These are phyloP conservation scores for Hetaerina titia DNA, from an alignment of 2,888 invertebrate genomes.

Conservation along the genomic window DNA sequence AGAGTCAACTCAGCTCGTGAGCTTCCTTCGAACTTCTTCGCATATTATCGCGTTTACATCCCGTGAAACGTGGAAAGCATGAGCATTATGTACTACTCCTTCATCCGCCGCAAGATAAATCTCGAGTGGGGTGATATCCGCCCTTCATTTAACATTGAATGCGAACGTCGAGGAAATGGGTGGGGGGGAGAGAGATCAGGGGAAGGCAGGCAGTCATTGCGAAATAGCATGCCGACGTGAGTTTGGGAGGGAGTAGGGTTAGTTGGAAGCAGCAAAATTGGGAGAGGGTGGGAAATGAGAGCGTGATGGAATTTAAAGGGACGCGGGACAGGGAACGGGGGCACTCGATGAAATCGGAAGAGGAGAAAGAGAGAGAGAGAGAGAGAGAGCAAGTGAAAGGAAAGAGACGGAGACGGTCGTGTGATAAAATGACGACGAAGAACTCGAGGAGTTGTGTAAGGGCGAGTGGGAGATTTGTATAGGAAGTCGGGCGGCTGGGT, in stretches of 20 bases:
- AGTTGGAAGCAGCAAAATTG: too few relatives aligned
- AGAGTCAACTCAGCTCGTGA: too few relatives aligned
- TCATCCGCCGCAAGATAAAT: background rate
- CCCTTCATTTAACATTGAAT: constrained; percentile 3
- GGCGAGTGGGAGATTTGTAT: background rate
- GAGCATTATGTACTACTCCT: background rate
- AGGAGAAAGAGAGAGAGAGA: background rate
- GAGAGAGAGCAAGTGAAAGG: background rate
- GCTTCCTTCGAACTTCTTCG: too few relatives aligned
- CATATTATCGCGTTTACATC: too few relatives aligned
- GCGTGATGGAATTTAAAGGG: background rate
- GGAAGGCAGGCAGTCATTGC: background rate
- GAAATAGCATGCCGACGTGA: background rate
- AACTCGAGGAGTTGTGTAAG: constrained; percentile 8
- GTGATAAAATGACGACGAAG: background rate
- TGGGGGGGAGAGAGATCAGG: background rate
- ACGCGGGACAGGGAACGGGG: background rate
- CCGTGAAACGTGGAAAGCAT: background rate
- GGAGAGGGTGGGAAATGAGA: background rate
- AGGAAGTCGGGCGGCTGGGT: constrained; percentile 4
- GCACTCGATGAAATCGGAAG: background rate
- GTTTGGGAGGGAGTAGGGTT: background rate
- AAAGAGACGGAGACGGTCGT: background rate
- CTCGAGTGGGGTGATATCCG: background rate
- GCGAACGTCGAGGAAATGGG: background rate